Conservation (phyloP, 2,888 invertebrate species). For the Scaptomyza caliginosa region DNA sequence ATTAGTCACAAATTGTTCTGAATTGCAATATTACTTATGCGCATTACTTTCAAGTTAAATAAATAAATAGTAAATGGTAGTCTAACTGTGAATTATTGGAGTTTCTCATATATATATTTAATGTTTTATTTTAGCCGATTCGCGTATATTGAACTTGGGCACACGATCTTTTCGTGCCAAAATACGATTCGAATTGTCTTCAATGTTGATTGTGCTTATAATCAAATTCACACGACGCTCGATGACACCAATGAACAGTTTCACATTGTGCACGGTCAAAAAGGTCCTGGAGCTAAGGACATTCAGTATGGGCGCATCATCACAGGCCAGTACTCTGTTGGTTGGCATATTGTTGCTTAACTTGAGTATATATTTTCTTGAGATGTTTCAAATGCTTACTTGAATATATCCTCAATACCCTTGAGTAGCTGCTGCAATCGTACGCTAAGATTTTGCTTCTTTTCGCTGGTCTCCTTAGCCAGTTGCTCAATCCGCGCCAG, state of each 20-base stretch:
- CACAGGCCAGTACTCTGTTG: slow-evolving; percentile 88
- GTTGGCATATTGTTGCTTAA: slow-evolving; percentile 43
- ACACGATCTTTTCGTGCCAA: slow-evolving; percentile 83
- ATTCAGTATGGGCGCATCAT: slow-evolving; percentile 89
- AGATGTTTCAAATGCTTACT: slow-evolving; percentile 37
- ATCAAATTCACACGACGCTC: slow-evolving; percentile 87
- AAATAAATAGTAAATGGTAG: slow-evolving; percentile 32
- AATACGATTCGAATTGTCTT: slow-evolving; percentile 81
- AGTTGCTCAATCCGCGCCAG: slow-evolving; percentile 72
- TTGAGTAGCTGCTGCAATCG: slow-evolving; percentile 83
- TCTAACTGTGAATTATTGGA: background rate
- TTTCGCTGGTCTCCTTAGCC: slow-evolving; percentile 74
- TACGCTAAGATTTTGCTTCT: slow-evolving; percentile 69
- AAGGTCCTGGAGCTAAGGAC: slow-evolving; percentile 89
- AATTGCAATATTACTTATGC: slow-evolving; percentile 19
- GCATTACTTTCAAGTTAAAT: slow-evolving; percentile 29
- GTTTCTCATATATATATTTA: slow-evolving; percentile 31
- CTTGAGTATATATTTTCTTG: background rate
- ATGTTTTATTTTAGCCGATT: slow-evolving; percentile 80
- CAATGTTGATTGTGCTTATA: slow-evolving; percentile 78
- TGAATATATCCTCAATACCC: slow-evolving; percentile 85
- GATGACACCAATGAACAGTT: slow-evolving; percentile 92
- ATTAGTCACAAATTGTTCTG: slow-evolving; percentile 53
- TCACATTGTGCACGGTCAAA: slow-evolving; percentile 90
- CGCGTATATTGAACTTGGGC: slow-evolving; percentile 84